A percentile compares a stretch with the other conserved stretches of the same genome.
These are phyloP conservation scores for Benthosema pterotum DNA, from an alignment of 2,797 vertebrate genomes.

Conservation along the genomic window DNA sequence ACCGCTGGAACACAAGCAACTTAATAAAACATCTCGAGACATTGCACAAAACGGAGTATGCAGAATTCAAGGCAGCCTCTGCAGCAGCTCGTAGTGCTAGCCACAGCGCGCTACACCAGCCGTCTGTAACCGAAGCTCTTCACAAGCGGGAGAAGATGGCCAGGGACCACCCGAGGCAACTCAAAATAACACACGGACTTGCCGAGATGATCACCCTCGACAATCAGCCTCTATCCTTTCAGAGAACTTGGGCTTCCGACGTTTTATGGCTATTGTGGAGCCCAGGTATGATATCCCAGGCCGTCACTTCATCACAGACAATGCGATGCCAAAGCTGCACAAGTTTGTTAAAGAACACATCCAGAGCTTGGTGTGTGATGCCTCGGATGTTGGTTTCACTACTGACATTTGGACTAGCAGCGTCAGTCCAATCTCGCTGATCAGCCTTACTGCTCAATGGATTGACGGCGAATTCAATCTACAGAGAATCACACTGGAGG, in stretches of 20 bases:
- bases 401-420: conserved; percentile 4
- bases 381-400: conserved; percentile 9
- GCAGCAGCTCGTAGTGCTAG: not conserved
- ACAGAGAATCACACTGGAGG: too few relatives aligned
- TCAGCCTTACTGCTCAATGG: not conserved
- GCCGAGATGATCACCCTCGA: too few relatives aligned
- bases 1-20: too few relatives aligned
- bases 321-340: not conserved
- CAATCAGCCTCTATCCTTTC: too few relatives aligned
- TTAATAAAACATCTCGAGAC: not conserved
- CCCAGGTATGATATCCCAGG: conserved; percentile 17
- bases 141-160: conserved; percentile 5
- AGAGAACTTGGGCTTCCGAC: too few relatives aligned
- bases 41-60: not conserved
- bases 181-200: not conserved
- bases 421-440: not conserved
- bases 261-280: not conserved
- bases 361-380: not conserved
- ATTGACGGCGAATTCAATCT: too few relatives aligned
- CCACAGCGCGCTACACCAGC: not conserved
- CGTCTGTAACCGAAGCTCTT: not conserved
- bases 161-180: not conserved
- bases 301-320: conserved; percentile 10
- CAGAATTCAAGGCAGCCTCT: not conserved
- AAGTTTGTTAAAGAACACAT: conserved; percentile 16